Evolutionary conservation across 1,140 invertebrate species (phyloP).

Genomic region (Radopholus similis): DNA sequence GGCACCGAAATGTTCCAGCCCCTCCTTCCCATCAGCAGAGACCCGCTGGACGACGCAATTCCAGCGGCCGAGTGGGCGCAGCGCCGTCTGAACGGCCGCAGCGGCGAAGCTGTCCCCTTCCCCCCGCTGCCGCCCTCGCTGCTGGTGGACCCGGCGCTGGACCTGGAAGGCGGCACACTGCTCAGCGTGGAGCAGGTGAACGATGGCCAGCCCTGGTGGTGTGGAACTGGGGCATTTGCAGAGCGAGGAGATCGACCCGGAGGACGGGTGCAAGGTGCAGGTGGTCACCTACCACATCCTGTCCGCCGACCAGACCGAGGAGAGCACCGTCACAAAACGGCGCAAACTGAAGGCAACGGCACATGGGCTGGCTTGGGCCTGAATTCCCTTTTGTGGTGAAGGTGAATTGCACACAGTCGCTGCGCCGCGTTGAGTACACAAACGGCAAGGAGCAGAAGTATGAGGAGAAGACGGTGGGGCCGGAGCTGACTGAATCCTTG

Average conservation of each 20-base stretch:
- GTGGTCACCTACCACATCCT: conserved; percentile 35
- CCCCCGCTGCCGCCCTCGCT: background rate
- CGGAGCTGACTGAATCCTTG: too few species aligned
- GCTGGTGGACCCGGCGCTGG: conserved; percentile 26
- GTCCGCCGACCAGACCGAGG: conserved; percentile 46
- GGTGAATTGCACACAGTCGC: conserved; percentile 46
- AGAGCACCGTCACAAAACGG: conserved; percentile 38
- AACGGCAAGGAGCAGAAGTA: conserved; percentile 46
- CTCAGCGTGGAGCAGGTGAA: conserved; percentile 39
- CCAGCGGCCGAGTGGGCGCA: too few species aligned
- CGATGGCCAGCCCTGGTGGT: background rate
- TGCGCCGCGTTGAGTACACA: conserved; percentile 37
- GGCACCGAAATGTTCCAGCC: background rate
- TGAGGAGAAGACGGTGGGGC: conserved; percentile 37
- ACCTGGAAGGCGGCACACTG: conserved; percentile 39
- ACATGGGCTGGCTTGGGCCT: background rate
- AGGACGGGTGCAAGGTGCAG: conserved; percentile 50
- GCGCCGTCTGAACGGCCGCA: too few species aligned
- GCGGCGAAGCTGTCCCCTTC: too few species aligned
- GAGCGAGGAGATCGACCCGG: conserved; percentile 47
- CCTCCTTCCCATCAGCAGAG: background rate
- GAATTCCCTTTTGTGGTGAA: conserved; percentile 10
- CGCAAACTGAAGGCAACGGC: conserved; percentile 46
- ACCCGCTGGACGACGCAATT: background rate
- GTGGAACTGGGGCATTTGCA: conserved; percentile 11